Evolutionary conservation across 2,888 invertebrate genomes (phyloP), one percentile per base, ranked within the genome.

Genomic region (Sussaba pulchella): DNA sequence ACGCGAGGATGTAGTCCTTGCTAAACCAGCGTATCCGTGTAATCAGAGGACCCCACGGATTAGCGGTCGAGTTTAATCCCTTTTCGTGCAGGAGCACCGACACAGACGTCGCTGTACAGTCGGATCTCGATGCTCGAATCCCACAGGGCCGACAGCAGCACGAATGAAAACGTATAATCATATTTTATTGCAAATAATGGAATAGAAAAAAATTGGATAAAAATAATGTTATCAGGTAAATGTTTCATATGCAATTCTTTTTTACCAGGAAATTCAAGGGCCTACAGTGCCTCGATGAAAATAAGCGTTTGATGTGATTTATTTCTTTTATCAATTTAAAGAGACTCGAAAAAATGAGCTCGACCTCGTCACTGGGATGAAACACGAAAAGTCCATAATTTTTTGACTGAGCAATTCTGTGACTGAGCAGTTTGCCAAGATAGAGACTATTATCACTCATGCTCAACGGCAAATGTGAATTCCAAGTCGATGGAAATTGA

Each of bases 31-130:
- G 74, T 64, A 75, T 64, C 71, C 67, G 77, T 74, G 81, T 81
- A 74, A 82, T 81, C 80, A 71, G 81, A 66, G 78, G 67, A 73
- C 73, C 77, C 50, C 12, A 67, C 71, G 74, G 81, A 78, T 74
- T 78, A 81, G 74, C 71, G 77, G 82, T 82, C 67, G 17, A 70
- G 80, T 43, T 81, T 78, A 74, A 71, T 71, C 77, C 73, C 57
- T 31, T 3, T n/a, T n/a, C n/a, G n/a, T 9, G 57, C 17, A 31
- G 72, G n/a, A 52, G 67, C 67, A 61, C 52, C 4, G 19, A 24
- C 24, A 1, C 12, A 12, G 52, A 52, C 52, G n/a, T 24, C 10
- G 52, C 14, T 9, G 63, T 43, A 14, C 57, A 57, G 43, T 24
- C 63, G 14, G 17, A 26, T 6, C 8, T 26, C 21, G 45, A 43